Evolutionary conservation across 2,113 vertebrate genomes (phyloP).

Genomic region (Hemiscyllium ocellatum): DNA sequence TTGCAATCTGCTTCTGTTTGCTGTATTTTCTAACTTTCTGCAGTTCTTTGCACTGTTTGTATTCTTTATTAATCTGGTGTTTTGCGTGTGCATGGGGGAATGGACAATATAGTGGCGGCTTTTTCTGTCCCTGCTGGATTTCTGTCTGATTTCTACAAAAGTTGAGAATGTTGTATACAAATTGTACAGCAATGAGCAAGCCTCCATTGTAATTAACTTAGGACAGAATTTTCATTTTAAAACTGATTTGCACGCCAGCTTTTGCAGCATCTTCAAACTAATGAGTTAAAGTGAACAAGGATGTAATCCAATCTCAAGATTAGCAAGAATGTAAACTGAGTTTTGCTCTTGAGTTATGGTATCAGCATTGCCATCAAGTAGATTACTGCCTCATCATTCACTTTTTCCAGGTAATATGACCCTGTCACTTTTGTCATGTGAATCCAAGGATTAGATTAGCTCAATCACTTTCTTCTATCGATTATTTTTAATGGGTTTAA

Average conservation of each 20-base stretch:
- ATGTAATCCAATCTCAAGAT: not conserved
- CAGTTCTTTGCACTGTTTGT: not conserved
- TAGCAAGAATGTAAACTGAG: not conserved
- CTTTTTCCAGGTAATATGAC: not conserved
- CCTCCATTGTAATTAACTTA: not conserved
- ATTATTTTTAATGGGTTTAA: not conserved
- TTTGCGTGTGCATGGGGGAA: not conserved
- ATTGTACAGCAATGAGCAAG: not conserved
- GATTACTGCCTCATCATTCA: slow-evolving; percentile 13
- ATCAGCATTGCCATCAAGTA: not conserved
- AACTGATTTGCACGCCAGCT: not conserved
- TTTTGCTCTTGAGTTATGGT: not conserved
- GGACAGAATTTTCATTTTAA: not conserved
- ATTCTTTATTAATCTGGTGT: not conserved
- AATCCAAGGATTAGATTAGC: slow-evolving; percentile 3
- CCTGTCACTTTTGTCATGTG: not conserved
- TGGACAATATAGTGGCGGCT: too few species aligned
- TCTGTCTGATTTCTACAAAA: not conserved
- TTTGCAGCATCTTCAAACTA: not conserved
- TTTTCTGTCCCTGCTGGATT: not conserved
- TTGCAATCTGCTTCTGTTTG: not conserved
- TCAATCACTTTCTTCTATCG: not conserved
- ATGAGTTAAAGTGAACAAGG: not conserved
- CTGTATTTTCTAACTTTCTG: not conserved
- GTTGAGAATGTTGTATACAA: not conserved